Evolutionary conservation across 2,113 vertebrate genomes (phyloP), one percentile per base, ranked within the genome.

Genomic region (Misgurnus anguillicaudatus): DNA sequence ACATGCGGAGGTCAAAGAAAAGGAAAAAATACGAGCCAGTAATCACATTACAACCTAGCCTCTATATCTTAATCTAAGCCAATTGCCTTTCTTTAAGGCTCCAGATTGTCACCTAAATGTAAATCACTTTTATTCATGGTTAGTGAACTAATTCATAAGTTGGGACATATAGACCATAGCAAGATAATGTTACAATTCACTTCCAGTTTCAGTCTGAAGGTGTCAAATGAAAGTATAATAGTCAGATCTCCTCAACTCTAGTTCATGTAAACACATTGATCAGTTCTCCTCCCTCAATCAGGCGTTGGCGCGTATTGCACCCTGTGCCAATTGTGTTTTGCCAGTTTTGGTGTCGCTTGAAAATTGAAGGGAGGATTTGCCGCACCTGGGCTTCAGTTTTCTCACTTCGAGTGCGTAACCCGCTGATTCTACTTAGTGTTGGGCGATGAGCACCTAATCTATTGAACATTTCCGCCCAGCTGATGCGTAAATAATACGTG

Each of bases 241-340:
- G 21, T 64, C 51, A 73, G 24, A 67, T 55, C 21, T 53, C 39
- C 39, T 62, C 38, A 13, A 41, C 36, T 67, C 39, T 31, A 17
- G 51, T 86, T 80, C 67, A 64, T 83, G 85, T 85, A 86, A 89
- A 91, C 87, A 87, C 61, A 82, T 85, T 84, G 77, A 83, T 80
- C 81, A 81, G 69, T 68, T 85, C 84, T 79, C 84, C 81, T 85
- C 81, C 84, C 79, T 83, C 63, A 17, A 60, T 53, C 72, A 75
- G 42, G 62, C 47, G 38, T 67, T 51, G 64, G 63, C 51, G 55
- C 41, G 66, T 38, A 16, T 70, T 57, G 58, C 76, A 77, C 76
- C 11, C 14, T 89, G 70, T 55, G 63, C 36, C 72, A 70, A 69
- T 90, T 91, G 90, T 86, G 82, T 79, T 88, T 91, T 89, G 48